phyloP scores from a whole-genome alignment of 2,113 vertebrate genomes.

The Malurus alboscapulatus region DNA sequence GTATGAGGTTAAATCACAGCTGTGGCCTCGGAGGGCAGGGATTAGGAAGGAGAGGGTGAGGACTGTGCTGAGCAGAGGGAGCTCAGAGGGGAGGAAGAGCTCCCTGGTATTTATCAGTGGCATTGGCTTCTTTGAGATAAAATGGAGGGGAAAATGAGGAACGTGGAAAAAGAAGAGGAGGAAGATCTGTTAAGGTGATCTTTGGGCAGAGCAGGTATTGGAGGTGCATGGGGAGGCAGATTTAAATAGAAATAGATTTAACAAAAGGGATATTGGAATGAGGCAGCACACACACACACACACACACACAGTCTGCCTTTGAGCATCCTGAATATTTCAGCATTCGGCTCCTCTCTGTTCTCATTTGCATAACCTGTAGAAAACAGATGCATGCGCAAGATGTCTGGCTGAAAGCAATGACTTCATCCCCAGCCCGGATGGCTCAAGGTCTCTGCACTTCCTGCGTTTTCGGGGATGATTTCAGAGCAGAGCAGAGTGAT shows the following conservation, averaged over 20 bases:
- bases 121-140: not conserved
- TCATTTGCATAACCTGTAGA: not conserved
- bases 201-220: not conserved
- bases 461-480: not conserved
- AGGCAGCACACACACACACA: not conserved
- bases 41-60: not conserved
- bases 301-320: not conserved
- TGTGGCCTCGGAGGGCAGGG: not conserved
- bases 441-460: not conserved
- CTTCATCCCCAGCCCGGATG: not conserved
- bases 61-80: not conserved
- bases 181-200: not conserved
- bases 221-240: not conserved
- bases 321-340: not conserved
- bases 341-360: not conserved
- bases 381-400: not conserved
- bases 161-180: not conserved
- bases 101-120: not conserved
- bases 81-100: not conserved
- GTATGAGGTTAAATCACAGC: not conserved
- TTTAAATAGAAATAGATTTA: not conserved
- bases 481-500: rapidly evolving
- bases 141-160: not conserved
- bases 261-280: not conserved
- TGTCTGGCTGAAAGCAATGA: not conserved